A percentile compares a stretch with the other conserved stretches of the same genome.
Conservation (phyloP, 2,113 vertebrate species). For the Capra hircus region DNA sequence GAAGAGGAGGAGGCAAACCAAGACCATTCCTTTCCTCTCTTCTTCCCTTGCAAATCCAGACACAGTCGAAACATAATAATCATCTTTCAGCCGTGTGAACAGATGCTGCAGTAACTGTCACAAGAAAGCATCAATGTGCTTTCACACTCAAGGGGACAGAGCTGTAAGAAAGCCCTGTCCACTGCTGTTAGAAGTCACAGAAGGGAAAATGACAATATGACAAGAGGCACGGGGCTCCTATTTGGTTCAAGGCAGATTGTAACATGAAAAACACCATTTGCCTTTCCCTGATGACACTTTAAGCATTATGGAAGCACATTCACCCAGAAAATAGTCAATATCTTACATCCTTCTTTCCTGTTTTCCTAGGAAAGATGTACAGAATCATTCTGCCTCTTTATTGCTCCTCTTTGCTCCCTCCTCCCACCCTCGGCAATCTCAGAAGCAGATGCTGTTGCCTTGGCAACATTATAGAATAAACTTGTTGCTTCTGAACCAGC, state of each 20-base stretch:
- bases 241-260: background rate
- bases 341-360: background rate
- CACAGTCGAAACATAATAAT: background rate
- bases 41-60: background rate
- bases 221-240: background rate
- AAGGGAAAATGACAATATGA: background rate
- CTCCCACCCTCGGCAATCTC: background rate
- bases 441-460: conserved; percentile 64
- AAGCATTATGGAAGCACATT: background rate
- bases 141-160: background rate
- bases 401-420: background rate
- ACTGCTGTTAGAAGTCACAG: background rate
- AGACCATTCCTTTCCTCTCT: background rate
- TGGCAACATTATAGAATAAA: conserved; percentile 63
- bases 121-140: background rate
- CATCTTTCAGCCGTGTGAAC: background rate
- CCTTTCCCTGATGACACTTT: background rate
- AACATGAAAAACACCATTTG: conserved; percentile 25
- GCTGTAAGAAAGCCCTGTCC: background rate
- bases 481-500: conserved; percentile 65
- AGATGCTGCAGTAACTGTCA: background rate
- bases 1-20: too few relatives aligned
- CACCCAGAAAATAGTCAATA: background rate
- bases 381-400: conserved; percentile 23
- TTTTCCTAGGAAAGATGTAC: background rate